Conservation (phyloP, 2,888 invertebrate genomes). For the Arge pagana region DNA sequence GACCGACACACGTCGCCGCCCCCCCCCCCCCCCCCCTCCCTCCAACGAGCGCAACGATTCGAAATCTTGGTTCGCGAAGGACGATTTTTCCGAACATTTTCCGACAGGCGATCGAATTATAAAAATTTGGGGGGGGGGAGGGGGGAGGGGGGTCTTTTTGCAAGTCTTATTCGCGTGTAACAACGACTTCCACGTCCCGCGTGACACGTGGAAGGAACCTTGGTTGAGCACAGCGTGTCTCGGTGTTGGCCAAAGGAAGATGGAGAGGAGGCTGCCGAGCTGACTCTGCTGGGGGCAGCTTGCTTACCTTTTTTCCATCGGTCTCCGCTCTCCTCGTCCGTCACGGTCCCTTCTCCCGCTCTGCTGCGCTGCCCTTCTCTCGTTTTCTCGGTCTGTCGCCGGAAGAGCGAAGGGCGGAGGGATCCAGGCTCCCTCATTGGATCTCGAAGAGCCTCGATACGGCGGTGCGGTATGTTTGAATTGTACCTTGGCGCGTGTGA, state of each 20-base stretch:
- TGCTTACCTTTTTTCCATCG: conserved; percentile 42
- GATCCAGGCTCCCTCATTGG: too few relatives aligned
- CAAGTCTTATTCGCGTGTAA: too few relatives aligned
- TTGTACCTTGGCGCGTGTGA: background rate
- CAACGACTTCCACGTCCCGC: conserved; percentile 4
- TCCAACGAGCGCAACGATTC: too few relatives aligned
- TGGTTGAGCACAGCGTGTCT: conserved; percentile 43
- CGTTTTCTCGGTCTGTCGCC: background rate
- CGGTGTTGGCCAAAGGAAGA: conserved; percentile 33
- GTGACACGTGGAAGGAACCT: conserved; percentile 39
- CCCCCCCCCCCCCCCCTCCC: too few relatives aligned
- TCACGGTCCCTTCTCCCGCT: conserved; percentile 13
- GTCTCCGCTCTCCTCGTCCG: conserved; percentile 25
- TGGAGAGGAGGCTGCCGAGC: conserved; percentile 47
- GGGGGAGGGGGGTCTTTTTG: too few relatives aligned
- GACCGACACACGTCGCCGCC: too few relatives aligned
- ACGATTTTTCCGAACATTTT: too few relatives aligned
- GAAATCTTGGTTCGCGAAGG: too few relatives aligned
- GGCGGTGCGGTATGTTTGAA: too few relatives aligned
- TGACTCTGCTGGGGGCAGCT: conserved; percentile 58
- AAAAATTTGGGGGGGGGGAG: too few relatives aligned
- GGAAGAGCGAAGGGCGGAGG: background rate
- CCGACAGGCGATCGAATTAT: too few relatives aligned
- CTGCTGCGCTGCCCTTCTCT: background rate
- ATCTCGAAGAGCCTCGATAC: too few relatives aligned